These are phyloP conservation scores for Crossaster papposus DNA, from an alignment of 53 echinoderm and acorn worm species.

Conservation along the genomic window DNA sequence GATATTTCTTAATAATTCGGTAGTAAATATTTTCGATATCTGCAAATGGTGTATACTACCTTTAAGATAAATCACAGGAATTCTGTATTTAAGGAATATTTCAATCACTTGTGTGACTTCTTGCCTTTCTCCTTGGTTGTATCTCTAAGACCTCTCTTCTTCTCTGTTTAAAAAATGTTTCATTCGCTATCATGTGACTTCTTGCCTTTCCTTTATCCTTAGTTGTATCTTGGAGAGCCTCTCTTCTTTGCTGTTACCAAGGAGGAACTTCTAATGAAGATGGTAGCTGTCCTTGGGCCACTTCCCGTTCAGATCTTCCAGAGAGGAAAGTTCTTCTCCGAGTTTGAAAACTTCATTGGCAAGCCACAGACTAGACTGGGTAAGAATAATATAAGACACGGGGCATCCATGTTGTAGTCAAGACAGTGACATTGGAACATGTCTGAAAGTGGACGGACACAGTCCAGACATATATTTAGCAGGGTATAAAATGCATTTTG, in stretches of 20 bases:
- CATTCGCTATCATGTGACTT: neutral
- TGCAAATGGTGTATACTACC: too few species aligned
- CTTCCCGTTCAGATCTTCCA: slow-evolving; percentile 78
- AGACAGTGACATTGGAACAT: neutral
- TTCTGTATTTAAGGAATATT: too few species aligned
- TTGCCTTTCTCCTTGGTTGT: too few species aligned
- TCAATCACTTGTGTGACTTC: too few species aligned
- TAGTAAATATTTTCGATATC: too few species aligned
- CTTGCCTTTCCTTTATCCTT: slow-evolving; percentile 9
- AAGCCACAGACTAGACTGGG: slow-evolving; percentile 61
- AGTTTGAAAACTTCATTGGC: slow-evolving; percentile 63
- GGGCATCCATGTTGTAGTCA: neutral
- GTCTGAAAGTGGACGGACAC: too few species aligned
- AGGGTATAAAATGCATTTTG: slow-evolving; percentile 49
- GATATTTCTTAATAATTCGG: too few species aligned
- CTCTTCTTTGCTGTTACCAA: slow-evolving; percentile 83
- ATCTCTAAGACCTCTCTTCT: too few species aligned
- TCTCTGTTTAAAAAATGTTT: neutral
- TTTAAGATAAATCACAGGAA: too few species aligned
- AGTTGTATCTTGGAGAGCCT: slow-evolving; percentile 89
- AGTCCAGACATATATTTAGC: too few species aligned
- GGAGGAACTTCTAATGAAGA: slow-evolving; percentile 68
- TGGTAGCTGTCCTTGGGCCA: slow-evolving; percentile 82
- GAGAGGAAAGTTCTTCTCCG: slow-evolving; percentile 85
- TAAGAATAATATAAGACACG: slow-evolving; percentile 14